Base-by-base conservation (phyloP, 1,140 invertebrate genomes). In the Zaprionus vittiger region DNA sequence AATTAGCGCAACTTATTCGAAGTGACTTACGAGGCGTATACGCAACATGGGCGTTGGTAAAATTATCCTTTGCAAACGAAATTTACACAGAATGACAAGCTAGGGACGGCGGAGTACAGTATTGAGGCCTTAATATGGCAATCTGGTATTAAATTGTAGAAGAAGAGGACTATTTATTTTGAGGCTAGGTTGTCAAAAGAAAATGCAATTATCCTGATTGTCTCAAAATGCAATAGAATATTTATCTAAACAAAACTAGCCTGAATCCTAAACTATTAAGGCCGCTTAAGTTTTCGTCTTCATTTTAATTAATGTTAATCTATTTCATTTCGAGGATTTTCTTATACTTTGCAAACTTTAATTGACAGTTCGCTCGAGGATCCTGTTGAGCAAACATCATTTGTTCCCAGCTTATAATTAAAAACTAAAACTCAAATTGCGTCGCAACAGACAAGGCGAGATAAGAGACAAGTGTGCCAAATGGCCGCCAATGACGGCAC, bases 301-400 rank as follows among this genome's bases (percentile, higher is more conserved):
- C 24, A n/a, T 26, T 56, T 56, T 56, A 56, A 56, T 56, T 56
- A 56, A 56, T n/a, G 22, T 26, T 56, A 56, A 56, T 56, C 54
- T 17, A 56, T 56, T 56, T 56, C 14, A 28, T 26, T 56, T 31
- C 20, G 1, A 47, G 22, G 2, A n/a, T 28, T 56, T 56, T 31
- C 22, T 56, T 56, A n/a, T 28, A 26, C 54, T 56, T 22, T 54
- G 22, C 7, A 15, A 56, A 56, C n/a, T 56, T 56, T 28, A 28
- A 56, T 56, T 56, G 54, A 26, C 54, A 56, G 54, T 28, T 56
- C 28, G 24, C 54, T 26, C 22, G 22, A 4, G 4, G 15, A 55
- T n/a, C 24, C 52, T 55, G 15, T 44, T 28, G 9, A 26, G 54
- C 26, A 56, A 56, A 28, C 54, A 56, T 56, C 54, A 56, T 56